Percentiles rank a stretch among this genome's conserved stretches.
Evolutionary conservation across 2,888 invertebrate genomes (phyloP).

Genomic region (Caenorhabditis japonica): DNA sequence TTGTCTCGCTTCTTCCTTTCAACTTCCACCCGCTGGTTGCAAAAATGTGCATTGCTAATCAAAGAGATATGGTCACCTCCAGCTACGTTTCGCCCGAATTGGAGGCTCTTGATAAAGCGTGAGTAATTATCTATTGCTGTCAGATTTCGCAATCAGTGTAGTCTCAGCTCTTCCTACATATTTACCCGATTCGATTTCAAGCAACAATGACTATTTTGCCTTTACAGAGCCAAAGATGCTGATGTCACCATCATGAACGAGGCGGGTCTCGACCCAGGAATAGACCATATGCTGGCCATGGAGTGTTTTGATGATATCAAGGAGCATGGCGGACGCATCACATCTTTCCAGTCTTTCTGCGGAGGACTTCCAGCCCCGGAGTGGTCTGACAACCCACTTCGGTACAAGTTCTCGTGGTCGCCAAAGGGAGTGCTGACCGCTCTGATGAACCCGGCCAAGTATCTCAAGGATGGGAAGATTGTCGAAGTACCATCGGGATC

Average conservation of each 20-base stretch:
- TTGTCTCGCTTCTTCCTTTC: constrained; percentile 88
- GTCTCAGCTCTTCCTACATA: neutral
- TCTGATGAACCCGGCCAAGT: constrained; percentile 90
- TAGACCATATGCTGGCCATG: constrained; percentile 94
- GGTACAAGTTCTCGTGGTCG: constrained; percentile 96
- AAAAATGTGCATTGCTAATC: constrained; percentile 87
- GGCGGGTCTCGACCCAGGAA: constrained; percentile 97
- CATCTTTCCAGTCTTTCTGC: constrained; percentile 95
- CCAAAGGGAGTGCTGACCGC: constrained; percentile 93
- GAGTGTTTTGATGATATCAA: constrained; percentile 94
- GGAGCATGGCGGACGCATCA: constrained; percentile 88
- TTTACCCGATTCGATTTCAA: too few species aligned
- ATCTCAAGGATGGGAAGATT: constrained; percentile 86
- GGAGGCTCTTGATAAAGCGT: constrained; percentile 79
- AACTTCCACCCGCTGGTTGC: constrained; percentile 89
- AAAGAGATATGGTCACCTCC: constrained; percentile 94
- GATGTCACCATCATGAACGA: constrained; percentile 95
- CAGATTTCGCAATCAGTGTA: neutral
- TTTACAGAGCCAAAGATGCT: constrained; percentile 85
- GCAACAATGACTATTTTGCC: too few species aligned
- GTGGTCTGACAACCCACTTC: constrained; percentile 86
- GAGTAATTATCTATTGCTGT: constrained; percentile 16
- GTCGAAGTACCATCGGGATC: constrained; percentile 88
- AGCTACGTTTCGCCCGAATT: constrained; percentile 92
- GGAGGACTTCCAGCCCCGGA: constrained; percentile 98